Conservation (phyloP, 2,113 vertebrate species). For the Genyomyrus donnyi region DNA sequence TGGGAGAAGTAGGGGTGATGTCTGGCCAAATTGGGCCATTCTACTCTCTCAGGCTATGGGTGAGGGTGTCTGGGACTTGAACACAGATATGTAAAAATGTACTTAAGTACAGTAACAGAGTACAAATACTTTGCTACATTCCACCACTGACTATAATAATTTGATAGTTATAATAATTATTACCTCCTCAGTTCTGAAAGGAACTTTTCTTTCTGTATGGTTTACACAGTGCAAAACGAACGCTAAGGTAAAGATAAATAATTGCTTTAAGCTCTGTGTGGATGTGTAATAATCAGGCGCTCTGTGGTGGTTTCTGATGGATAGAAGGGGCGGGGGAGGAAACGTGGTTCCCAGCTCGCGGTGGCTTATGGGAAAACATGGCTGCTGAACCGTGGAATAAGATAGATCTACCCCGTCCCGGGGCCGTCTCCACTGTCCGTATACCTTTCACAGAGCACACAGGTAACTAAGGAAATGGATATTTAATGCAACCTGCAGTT, state of each 20-base stretch:
- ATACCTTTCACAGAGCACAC: constrained; percentile 15
- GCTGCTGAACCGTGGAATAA: constrained; percentile 46
- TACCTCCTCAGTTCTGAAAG: neutral
- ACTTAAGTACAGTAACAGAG: too few species aligned
- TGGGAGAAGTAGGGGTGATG: too few species aligned
- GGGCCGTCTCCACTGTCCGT: constrained; percentile 24
- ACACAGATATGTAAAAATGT: too few species aligned
- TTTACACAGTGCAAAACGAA: neutral
- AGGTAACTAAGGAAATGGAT: constrained; percentile 28
- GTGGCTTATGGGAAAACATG: constrained; percentile 29
- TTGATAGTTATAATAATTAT: too few species aligned
- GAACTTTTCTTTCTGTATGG: neutral
- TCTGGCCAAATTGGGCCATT: too few species aligned
- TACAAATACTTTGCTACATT: too few species aligned
- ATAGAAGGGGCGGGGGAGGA: neutral
- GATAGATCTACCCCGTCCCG: constrained; percentile 33
- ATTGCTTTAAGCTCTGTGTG: neutral
- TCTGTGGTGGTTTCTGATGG: neutral
- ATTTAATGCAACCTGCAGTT: neutral
- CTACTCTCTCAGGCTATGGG: too few species aligned
- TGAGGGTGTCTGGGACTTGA: too few species aligned
- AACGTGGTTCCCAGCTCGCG: neutral
- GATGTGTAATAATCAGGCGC: neutral
- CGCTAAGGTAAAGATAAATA: neutral
- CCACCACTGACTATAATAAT: too few species aligned